phyloP scores from a whole-genome alignment of 2,888 invertebrate species.

The Ferdinandea cuprea region DNA sequence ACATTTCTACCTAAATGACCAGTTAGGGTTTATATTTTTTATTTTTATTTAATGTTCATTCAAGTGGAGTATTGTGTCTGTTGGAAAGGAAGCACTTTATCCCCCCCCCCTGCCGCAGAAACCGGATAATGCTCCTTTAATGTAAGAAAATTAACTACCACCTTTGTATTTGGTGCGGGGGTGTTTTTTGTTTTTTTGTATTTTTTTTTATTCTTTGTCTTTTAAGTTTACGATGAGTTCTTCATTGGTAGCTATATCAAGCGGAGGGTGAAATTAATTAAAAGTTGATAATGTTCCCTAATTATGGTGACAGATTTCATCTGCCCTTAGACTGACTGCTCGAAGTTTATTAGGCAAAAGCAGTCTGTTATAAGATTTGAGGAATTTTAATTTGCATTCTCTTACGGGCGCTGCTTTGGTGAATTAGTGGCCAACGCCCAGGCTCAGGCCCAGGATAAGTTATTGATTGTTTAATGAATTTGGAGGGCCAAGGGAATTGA shows the following conservation, averaged over 20 bases:
- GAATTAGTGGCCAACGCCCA: neutral
- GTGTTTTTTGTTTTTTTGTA: neutral
- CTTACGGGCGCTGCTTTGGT: constrained; percentile 1
- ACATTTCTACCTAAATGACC: constrained; percentile 25
- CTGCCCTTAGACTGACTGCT: constrained; percentile 15
- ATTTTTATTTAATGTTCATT: constrained; percentile 36
- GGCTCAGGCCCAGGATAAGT: neutral
- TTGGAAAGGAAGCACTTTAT: constrained; percentile 5
- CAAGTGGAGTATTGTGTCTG: constrained; percentile 30
- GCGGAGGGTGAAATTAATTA: constrained; percentile 46
- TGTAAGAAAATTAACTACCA: constrained; percentile 55
- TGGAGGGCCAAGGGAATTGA: too few species aligned
- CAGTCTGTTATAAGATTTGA: constrained; percentile 18
- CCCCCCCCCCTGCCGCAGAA: constrained; percentile 23
- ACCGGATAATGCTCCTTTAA: constrained; percentile 54
- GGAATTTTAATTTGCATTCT: constrained; percentile 25
- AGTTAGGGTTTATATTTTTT: constrained; percentile 14
- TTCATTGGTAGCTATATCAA: constrained; percentile 9
- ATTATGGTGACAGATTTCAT: constrained; percentile 54
- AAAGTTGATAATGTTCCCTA: constrained; percentile 51
- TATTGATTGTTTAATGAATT: too few species aligned
- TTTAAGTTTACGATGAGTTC: constrained; percentile 24
- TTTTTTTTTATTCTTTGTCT: too few species aligned
- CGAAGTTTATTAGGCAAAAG: constrained; percentile 10
- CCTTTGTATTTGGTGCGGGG: constrained; percentile 36